These are phyloP conservation scores for Melanogrammus aeglefinus DNA, from an alignment of 2,797 vertebrate genomes.

Conservation along the genomic window DNA sequence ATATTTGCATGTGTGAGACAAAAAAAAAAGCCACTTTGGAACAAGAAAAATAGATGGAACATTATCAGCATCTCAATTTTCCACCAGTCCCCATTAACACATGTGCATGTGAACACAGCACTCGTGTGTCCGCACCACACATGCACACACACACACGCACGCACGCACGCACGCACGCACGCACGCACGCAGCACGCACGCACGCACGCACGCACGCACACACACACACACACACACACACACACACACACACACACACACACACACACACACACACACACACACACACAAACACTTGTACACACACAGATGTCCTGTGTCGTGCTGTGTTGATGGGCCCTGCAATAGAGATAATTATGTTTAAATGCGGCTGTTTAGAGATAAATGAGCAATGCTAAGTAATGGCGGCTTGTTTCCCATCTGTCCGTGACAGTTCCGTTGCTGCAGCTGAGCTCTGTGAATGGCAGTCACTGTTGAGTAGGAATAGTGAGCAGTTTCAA, in stretches of 20 bases:
- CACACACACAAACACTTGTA: slow-evolving; percentile 15
- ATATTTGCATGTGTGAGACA: slow-evolving; percentile 18
- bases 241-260: slow-evolving; percentile 6
- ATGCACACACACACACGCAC: slow-evolving; percentile 24
- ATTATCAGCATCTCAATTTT: slow-evolving; percentile 60
- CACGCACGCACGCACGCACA: slow-evolving; percentile 19
- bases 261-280: slow-evolving; percentile 26
- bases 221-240: slow-evolving; percentile 22
- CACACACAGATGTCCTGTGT: slow-evolving; percentile 64
- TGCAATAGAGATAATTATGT: slow-evolving; percentile 71
- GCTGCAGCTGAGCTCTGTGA: slow-evolving; percentile 59
- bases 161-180: slow-evolving; percentile 17
- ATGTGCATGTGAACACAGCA: slow-evolving; percentile 25
- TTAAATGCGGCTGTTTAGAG: slow-evolving; percentile 74
- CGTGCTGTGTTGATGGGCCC: slow-evolving; percentile 49
- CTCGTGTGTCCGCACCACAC: slow-evolving; percentile 9
- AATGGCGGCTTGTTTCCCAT: slow-evolving; percentile 74
- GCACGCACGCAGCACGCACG: slow-evolving; percentile 18
- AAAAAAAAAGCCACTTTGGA: slow-evolving; percentile 48
- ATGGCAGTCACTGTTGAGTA: slow-evolving; percentile 59
- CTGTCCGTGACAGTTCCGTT: slow-evolving; percentile 44
- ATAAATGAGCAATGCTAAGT: slow-evolving; percentile 75
- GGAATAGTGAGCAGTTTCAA: slow-evolving; percentile 13
- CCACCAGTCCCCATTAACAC: slow-evolving; percentile 37
- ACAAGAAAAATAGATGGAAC: slow-evolving; percentile 56